Evolutionary conservation across 2,888 invertebrate species (phyloP), one percentile per base, ranked within the genome.

Genomic region (Deroplatys truncata): DNA sequence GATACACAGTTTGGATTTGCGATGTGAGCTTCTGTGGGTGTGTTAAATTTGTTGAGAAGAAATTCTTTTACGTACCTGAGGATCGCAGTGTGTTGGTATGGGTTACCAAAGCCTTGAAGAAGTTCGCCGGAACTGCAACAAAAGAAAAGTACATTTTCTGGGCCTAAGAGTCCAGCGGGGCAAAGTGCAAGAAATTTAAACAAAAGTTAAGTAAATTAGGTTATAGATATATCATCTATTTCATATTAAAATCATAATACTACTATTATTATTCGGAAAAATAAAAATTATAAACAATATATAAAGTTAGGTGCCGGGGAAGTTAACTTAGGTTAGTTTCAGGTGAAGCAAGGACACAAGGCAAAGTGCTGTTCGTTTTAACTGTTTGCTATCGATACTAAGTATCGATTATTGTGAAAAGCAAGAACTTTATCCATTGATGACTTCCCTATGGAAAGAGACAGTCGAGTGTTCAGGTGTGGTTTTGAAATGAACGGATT

Each of bases 101-200:
- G 56, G 56, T 72, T 72, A 72, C 56, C 56, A 72, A 72, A 72
- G 56, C 56, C 56, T 72, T 72, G 56, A 7, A 72, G 16, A 56
- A 56, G 56, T 15, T 56, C 56, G 56, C 56, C 56, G 56, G 16
- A 25, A 20, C 25, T 72, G 56, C 20, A 72, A 72, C 56, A 72
- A 72, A 72, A 72, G 56, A 72, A 72, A 72, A 72, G 56, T 1
- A 72, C 56, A 72, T 72, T 72, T 72, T 72, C 56, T 85, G 85
- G 56, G 28, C 15, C 28, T 85, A 43, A 28, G 15, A 85, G 49
- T 87, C 43, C 83, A 72, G n/a, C 82, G 35, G 87, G 87, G 87
- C 87, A 87, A 87, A 87, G 87, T 87, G 87, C 87, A 87, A 87
- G 83, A 83, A 87, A 72, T 72, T 72, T 72, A 72, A 72, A 72